A percentile compares a stretch with the other conserved stretches of the same genome.
phyloP scores from a whole-genome alignment of 2,797 vertebrate species.

The Gallinago nigripennis region DNA sequence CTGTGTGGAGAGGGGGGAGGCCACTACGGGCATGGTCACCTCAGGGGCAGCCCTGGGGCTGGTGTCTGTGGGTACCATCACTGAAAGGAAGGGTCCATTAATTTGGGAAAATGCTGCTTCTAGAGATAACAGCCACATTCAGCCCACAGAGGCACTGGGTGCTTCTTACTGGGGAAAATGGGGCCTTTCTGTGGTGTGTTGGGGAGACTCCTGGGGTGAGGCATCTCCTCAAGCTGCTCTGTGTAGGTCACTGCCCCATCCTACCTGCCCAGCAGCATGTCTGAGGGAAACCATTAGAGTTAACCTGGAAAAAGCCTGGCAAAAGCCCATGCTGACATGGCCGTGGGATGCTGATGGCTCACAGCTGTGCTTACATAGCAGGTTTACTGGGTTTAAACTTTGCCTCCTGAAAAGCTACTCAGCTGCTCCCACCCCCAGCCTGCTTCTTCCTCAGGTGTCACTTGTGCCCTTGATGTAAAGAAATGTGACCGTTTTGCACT shows the following conservation, averaged over 20 bases:
- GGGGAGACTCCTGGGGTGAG: neutral
- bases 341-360: neutral
- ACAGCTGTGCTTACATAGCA: neutral
- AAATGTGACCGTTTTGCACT: neutral
- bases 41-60: fast-evolving
- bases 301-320: neutral
- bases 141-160: neutral
- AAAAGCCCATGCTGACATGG: fast-evolving
- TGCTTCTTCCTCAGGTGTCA: neutral
- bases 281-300: fast-evolving
- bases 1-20: neutral
- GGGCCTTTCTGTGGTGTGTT: fast-evolving
- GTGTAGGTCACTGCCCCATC: neutral
- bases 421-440: neutral
- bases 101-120: fast-evolving
- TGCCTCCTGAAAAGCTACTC: neutral
- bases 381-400: neutral
- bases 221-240: neutral
- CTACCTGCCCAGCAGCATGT: neutral
- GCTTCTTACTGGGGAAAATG: neutral
- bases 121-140: neutral
- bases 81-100: fast-evolving
- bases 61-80: neutral
- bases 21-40: fast-evolving
- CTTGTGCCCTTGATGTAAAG: neutral